phyloP scores from a whole-genome alignment of 1,140 invertebrate species.

The Zaprionus taronus region DNA sequence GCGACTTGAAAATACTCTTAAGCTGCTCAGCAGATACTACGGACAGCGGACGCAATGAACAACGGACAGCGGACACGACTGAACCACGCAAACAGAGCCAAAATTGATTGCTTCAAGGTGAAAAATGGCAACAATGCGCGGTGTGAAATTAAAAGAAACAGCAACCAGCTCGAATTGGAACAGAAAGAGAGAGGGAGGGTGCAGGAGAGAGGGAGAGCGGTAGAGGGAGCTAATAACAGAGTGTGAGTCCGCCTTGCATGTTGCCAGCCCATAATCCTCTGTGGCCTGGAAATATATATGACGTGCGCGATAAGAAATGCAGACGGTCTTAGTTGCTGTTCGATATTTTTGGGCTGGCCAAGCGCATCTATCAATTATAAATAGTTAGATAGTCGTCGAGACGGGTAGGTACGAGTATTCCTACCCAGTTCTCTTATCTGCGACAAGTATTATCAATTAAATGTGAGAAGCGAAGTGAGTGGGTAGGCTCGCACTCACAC shows the following conservation, averaged over 20 bases:
- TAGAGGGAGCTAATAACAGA: slow-evolving; percentile 40
- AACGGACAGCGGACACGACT: slow-evolving; percentile 7
- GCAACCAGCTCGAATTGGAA: background rate
- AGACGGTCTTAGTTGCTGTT: slow-evolving; percentile 13
- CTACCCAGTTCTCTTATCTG: slow-evolving; percentile 61
- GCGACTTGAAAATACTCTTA: slow-evolving; percentile 15
- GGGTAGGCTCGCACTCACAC: background rate
- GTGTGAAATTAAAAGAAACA: slow-evolving; percentile 34
- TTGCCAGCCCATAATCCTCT: slow-evolving; percentile 62
- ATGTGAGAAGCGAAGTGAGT: slow-evolving; percentile 40
- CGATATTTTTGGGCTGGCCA: slow-evolving; percentile 31
- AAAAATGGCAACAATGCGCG: slow-evolving; percentile 50
- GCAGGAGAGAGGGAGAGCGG: background rate
- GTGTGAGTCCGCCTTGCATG: slow-evolving; percentile 53
- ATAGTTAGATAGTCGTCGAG: slow-evolving; percentile 28
- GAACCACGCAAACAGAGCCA: slow-evolving; percentile 35
- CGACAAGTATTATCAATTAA: slow-evolving; percentile 77
- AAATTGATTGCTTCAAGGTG: slow-evolving; percentile 65
- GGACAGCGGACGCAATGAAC: background rate
- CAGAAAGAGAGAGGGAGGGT: background rate
- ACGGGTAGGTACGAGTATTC: slow-evolving; percentile 20
- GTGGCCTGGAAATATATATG: slow-evolving; percentile 58
- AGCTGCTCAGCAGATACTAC: slow-evolving; percentile 11
- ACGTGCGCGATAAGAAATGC: slow-evolving; percentile 64
- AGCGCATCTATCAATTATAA: slow-evolving; percentile 60